These are phyloP conservation scores for Geodia barretti DNA, from an alignment of 37 sponge, comb jelly and placozoan species.

Conservation along the genomic window DNA sequence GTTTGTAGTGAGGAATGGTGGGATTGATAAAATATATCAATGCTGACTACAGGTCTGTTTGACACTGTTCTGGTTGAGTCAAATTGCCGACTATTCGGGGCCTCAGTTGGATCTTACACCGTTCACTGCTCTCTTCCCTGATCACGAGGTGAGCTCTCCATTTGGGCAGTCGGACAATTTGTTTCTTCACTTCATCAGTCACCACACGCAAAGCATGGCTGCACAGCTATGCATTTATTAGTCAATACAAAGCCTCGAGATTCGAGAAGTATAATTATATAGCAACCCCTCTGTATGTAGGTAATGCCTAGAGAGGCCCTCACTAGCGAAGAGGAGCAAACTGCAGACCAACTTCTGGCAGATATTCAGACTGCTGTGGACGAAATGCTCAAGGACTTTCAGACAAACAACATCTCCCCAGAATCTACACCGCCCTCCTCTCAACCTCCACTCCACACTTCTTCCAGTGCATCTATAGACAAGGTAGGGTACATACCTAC, in stretches of 20 bases:
- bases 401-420: conserved; percentile 1
- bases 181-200: too few species aligned
- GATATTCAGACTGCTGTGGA: conserved; percentile 65
- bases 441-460: not conserved
- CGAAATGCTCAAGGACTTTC: conserved; percentile 49
- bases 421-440: not conserved
- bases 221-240: not conserved
- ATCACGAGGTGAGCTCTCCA: too few species aligned
- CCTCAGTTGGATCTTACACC: conserved; percentile 72
- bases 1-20: not conserved
- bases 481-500: too few species aligned
- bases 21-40: too few species aligned
- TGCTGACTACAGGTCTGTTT: conserved; percentile 59
- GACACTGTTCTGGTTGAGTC: conserved; percentile 88
- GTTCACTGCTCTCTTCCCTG: conserved; percentile 62
- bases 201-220: not conserved
- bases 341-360: conserved; percentile 57
- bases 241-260: too few species aligned
- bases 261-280: too few species aligned
- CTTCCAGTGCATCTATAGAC: not conserved
- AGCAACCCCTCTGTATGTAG: too few species aligned
- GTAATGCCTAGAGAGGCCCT: too few species aligned
- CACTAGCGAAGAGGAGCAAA: conserved; percentile 51
- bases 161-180: too few species aligned
- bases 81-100: conserved; percentile 65